These are phyloP conservation scores for Macrobrachium rosenbergii DNA, from an alignment of 1,140 invertebrate species.

Conservation along the genomic window DNA sequence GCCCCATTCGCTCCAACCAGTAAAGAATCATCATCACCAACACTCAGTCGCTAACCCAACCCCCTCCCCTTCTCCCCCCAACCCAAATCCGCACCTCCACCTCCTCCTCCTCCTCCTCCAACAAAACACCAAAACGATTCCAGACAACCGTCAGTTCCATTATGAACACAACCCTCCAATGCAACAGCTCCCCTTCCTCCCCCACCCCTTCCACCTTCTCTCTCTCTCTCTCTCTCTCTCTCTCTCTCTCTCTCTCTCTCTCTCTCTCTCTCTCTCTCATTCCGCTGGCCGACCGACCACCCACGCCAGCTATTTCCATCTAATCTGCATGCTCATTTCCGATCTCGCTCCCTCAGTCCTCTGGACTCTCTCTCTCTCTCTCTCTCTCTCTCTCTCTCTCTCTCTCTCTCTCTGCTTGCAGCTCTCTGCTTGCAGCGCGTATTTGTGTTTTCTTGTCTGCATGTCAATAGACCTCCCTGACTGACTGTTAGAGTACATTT, in stretches of 20 bases:
- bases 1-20: too few relatives aligned
- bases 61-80: background rate
- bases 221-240: constrained; percentile 14
- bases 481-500: too few relatives aligned
- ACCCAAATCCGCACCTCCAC: background rate
- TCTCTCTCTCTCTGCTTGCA: constrained; percentile 5
- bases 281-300: background rate
- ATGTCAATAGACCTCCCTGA: background rate
- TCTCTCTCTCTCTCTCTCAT: background rate
- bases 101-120: background rate
- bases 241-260: constrained; percentile 3
- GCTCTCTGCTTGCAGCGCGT: background rate
- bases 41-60: background rate
- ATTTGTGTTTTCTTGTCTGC: background rate
- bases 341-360: too few relatives aligned
- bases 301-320: background rate
- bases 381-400: constrained; percentile 8
- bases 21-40: background rate
- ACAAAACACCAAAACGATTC: too few relatives aligned
- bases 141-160: too few relatives aligned
- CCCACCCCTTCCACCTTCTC: background rate
- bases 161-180: background rate
- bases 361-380: background rate
- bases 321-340: background rate
- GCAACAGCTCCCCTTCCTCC: background rate